These are phyloP conservation scores for Mergus octosetaceus DNA, from an alignment of 2,797 vertebrate species.

Conservation along the genomic window DNA sequence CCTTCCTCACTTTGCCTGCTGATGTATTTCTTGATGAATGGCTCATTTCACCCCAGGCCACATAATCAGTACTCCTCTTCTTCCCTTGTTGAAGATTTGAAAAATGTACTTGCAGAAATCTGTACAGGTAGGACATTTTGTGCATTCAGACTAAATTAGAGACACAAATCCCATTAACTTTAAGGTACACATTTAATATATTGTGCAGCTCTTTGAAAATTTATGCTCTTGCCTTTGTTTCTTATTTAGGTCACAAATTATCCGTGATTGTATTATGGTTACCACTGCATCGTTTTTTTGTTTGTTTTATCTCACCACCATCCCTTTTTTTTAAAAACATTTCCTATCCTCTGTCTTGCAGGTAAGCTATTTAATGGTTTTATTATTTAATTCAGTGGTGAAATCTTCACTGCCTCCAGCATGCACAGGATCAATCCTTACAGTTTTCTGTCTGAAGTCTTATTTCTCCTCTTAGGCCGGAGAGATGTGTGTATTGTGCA, in stretches of 20 bases:
- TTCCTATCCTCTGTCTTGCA: not conserved
- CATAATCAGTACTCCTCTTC: not conserved
- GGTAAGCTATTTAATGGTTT: not conserved
- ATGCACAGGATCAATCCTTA: not conserved
- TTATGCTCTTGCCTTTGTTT: not conserved
- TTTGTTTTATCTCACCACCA: not conserved
- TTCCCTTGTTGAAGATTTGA: not conserved
- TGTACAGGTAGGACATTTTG: not conserved
- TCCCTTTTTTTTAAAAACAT: not conserved
- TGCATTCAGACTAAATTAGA: slow-evolving; percentile 18
- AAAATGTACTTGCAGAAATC: slow-evolving; percentile 12
- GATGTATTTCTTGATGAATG: not conserved
- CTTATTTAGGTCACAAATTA: slow-evolving; percentile 32
- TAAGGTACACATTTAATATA: not conserved
- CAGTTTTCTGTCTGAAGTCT: not conserved
- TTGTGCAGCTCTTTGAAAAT: not conserved
- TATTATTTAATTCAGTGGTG: not conserved
- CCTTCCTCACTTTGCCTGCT: not conserved
- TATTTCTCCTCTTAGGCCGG: not conserved
- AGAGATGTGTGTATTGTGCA: not conserved
- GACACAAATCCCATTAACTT: not conserved
- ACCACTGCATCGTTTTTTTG: not conserved
- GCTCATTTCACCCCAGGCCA: not conserved
- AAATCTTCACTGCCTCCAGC: not conserved
- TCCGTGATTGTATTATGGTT: not conserved